These are phyloP conservation scores for Xiphophorus hellerii DNA, from an alignment of 2,113 vertebrate genomes.

Conservation along the genomic window DNA sequence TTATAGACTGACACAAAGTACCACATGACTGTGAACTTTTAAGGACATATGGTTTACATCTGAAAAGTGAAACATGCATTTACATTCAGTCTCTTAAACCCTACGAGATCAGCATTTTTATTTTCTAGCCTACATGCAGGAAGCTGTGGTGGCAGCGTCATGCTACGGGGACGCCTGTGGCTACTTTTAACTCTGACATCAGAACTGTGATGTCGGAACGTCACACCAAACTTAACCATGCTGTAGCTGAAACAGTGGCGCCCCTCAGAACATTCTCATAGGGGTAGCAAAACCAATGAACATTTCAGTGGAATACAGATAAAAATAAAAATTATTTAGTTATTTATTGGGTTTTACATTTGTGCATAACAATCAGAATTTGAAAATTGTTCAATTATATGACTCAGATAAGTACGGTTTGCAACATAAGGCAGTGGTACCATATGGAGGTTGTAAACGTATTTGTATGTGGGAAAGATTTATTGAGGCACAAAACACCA, in stretches of 20 bases:
- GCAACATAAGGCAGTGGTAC: not conserved
- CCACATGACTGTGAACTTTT: not conserved
- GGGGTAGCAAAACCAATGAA: too few relatives aligned
- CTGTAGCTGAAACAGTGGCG: not conserved
- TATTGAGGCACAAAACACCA: not conserved
- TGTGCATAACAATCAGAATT: not conserved
- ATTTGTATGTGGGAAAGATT: not conserved
- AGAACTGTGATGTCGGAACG: not conserved
- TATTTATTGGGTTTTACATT: too few relatives aligned
- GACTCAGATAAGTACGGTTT: not conserved
- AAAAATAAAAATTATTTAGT: too few relatives aligned
- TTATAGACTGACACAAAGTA: not conserved
- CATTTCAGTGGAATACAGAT: too few relatives aligned
- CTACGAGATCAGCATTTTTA: not conserved
- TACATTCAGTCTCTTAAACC: not conserved
- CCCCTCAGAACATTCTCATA: too few relatives aligned
- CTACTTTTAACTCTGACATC: not conserved
- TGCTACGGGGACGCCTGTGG: not conserved
- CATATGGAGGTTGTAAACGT: not conserved
- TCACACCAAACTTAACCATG: not conserved
- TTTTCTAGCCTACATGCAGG: not conserved
- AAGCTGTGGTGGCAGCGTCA: not conserved
- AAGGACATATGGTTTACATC: not conserved
- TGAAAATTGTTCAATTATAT: not conserved
- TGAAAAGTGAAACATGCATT: not conserved